phyloP scores from a whole-genome alignment of 2,797 vertebrate species.

The Cacajao melanocephalus region DNA sequence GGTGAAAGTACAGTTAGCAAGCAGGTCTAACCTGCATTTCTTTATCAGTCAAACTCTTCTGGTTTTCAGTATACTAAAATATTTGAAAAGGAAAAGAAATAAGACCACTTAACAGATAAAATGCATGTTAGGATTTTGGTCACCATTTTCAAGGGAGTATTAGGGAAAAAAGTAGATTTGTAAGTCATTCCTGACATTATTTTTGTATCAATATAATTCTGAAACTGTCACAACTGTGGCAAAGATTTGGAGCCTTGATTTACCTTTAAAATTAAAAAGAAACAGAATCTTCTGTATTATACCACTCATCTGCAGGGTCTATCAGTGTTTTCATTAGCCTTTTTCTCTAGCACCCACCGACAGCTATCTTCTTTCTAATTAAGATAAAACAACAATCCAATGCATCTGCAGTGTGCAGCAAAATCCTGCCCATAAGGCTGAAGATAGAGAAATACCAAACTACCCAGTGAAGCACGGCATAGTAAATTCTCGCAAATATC shows the following conservation, averaged over 20 bases:
- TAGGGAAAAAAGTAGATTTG: background rate
- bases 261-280: constrained; percentile 78
- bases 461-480: background rate
- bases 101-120: background rate
- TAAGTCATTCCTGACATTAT: background rate
- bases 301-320: constrained; percentile 77
- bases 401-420: constrained; percentile 54
- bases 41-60: background rate
- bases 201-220: constrained; percentile 60
- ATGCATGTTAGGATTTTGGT: background rate
- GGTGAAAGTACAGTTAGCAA: background rate
- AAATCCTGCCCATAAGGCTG: constrained; percentile 7
- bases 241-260: constrained; percentile 78
- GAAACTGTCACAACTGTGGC: constrained; percentile 72
- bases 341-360: constrained; percentile 64
- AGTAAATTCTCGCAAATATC: background rate
- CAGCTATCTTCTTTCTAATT: constrained; percentile 76
- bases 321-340: constrained; percentile 80
- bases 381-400: constrained; percentile 70
- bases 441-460: constrained; percentile 61
- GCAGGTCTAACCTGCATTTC: background rate
- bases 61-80: background rate
- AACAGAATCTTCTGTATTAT: constrained; percentile 74
- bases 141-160: background rate
- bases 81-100: background rate